A percentile compares a stretch with the other conserved stretches of the same genome.
phyloP scores from a whole-genome alignment of 2,797 vertebrate species.

The Loriculus beryllinus region DNA sequence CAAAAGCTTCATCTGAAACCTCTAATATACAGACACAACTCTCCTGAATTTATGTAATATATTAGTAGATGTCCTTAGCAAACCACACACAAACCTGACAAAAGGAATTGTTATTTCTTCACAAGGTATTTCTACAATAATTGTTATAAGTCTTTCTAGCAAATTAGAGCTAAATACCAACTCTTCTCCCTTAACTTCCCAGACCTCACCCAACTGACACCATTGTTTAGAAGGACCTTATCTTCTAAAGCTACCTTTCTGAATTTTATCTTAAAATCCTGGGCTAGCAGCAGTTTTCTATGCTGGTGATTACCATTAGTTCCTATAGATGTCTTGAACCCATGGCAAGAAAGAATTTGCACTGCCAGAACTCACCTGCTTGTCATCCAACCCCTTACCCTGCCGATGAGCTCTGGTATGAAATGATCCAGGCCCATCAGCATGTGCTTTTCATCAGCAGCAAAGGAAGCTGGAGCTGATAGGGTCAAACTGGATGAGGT shows the following conservation, averaged over 20 bases:
- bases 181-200: neutral
- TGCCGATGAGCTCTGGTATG: neutral
- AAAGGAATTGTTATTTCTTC: neutral
- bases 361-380: neutral
- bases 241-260: neutral
- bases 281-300: neutral
- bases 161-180: neutral
- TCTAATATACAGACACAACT: neutral
- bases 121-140: neutral
- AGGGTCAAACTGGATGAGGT: constrained; percentile 39
- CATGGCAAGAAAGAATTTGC: neutral
- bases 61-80: neutral
- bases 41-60: neutral
- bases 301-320: neutral
- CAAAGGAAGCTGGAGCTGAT: neutral
- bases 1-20: neutral
- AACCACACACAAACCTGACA: neutral
- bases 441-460: constrained; percentile 47
- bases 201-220: neutral
- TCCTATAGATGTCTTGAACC: neutral
- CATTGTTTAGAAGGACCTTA: neutral
- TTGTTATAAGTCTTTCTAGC: neutral
- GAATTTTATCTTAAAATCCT: neutral
- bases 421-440: neutral
- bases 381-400: neutral